phyloP scores from a whole-genome alignment of 92 coral and sea anemone species.

The Metridium senile region DNA sequence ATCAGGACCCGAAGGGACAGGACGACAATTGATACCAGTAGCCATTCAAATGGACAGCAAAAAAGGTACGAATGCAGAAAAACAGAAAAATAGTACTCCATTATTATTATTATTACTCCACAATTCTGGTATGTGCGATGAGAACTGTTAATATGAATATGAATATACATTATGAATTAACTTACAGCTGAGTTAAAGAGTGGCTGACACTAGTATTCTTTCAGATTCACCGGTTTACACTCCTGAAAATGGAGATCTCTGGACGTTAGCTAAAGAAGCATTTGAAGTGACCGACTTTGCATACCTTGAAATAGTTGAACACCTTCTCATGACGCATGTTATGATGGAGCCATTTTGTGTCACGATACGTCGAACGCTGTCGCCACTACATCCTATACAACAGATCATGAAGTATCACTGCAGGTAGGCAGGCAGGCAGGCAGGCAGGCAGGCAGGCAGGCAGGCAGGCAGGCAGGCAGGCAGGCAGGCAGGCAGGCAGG shows the following conservation, averaged over 20 bases:
- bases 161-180: too few species aligned
- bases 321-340: constrained; percentile 88
- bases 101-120: too few species aligned
- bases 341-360: constrained; percentile 97
- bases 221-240: constrained; percentile 85
- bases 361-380: constrained; percentile 71
- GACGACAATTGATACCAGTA: constrained; percentile 60
- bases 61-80: too few species aligned
- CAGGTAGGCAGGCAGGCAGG: constrained; percentile 50
- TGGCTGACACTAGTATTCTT: too few species aligned
- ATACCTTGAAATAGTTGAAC: constrained; percentile 95
- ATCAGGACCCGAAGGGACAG: constrained; percentile 51
- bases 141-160: too few species aligned
- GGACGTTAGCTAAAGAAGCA: constrained; percentile 87
- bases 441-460: neutral
- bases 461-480: neutral
- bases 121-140: too few species aligned
- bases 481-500: neutral
- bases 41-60: constrained; percentile 77
- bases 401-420: constrained; percentile 87
- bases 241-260: constrained; percentile 79
- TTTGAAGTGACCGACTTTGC: constrained; percentile 91
- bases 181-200: neutral
- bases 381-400: constrained; percentile 79
- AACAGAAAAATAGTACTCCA: too few species aligned